phyloP scores from a whole-genome alignment of 1,140 invertebrate species.

The Listronotus oregonensis region DNA sequence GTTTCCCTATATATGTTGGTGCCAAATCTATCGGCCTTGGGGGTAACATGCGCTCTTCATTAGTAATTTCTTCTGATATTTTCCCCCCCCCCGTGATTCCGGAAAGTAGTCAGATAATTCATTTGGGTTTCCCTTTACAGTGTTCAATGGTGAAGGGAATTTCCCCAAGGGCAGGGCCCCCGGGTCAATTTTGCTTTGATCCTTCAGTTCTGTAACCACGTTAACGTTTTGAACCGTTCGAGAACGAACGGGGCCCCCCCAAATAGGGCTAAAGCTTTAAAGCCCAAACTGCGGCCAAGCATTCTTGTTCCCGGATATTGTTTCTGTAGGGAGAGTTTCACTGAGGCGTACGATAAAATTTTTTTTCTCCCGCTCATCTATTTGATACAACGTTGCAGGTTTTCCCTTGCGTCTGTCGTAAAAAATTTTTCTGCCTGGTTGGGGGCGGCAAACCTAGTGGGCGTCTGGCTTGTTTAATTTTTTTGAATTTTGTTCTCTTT shows the following conservation, averaged over 20 bases:
- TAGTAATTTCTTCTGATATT: too few species aligned
- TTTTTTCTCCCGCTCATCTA: conserved; percentile 14
- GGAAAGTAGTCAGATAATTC: too few species aligned
- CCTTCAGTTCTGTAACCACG: conserved; percentile 43
- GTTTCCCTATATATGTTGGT: too few species aligned
- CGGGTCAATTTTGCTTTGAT: conserved; percentile 46
- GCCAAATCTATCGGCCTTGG: too few species aligned
- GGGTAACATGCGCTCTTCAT: too few species aligned
- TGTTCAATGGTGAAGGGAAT: conserved; percentile 41
- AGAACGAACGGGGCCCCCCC: conserved; percentile 42
- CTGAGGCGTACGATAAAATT: conserved; percentile 31
- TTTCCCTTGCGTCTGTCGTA: too few species aligned
- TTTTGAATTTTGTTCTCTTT: conserved; percentile 31
- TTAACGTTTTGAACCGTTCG: conserved; percentile 26
- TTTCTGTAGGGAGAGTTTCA: conserved; percentile 22
- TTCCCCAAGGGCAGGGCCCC: conserved; percentile 43
- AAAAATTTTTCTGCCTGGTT: conserved; percentile 38
- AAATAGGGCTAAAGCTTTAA: conserved; percentile 51
- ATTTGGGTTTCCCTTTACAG: conserved; percentile 40
- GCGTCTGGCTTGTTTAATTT: conserved; percentile 40
- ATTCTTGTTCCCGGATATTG: conserved; percentile 49
- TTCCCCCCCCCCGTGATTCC: too few species aligned
- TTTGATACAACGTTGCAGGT: conserved; percentile 45
- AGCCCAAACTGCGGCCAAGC: too few species aligned
- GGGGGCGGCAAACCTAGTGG: conserved; percentile 38